Evolutionary conservation across 2,888 invertebrate genomes (phyloP), one percentile per base, ranked within the genome.

Genomic region (Platycheirus albimanus): DNA sequence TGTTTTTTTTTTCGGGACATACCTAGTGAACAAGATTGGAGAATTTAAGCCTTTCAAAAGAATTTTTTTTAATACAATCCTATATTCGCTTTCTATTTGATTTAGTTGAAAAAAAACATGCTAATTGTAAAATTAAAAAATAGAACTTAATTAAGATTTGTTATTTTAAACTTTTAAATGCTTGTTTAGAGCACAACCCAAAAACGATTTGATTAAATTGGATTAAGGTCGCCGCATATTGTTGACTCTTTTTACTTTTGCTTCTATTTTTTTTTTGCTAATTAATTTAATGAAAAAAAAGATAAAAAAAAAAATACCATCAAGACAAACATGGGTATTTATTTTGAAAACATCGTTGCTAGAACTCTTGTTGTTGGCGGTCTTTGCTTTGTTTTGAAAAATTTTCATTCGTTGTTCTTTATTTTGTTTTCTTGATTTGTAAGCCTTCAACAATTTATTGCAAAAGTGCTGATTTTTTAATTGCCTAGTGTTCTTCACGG

Each of bases 201-300:
- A 63, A 61, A 28, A 28, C 19, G 24, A 30, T 58, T 36, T 38
- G 49, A 51, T 81, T 76, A 70, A 75, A 69, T 75, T 70, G 51
- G 58, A 75, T 45, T 58, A 58, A 80, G 80, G 80, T 80, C 80
- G 38, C 8, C 43, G 80, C 38, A 75, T 70, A 75, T 69, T 41
- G 36, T 80, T 80, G 79, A 80, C 79, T 67, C n/a, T 54, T 58
- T 6, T 33, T 5, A 28, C 33, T 70, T 33, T 58, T 43, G 43
- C 13, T 45, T 45, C 19, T 24, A n/a, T n/a, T n/a, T n/a, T n/a
- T 11, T 49, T 33, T 49, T 67, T 33, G 11, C 33, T 49, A 28
- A 24, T 28, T 20, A n/a, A n/a, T 10, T 47, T 20, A 38, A n/a
- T n/a, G n/a, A 20, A 28, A 66, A 28, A 33, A 66, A 33, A 24